These are phyloP conservation scores for Dynastes hyllus DNA, from an alignment of 2,888 invertebrate genomes.

Conservation along the genomic window DNA sequence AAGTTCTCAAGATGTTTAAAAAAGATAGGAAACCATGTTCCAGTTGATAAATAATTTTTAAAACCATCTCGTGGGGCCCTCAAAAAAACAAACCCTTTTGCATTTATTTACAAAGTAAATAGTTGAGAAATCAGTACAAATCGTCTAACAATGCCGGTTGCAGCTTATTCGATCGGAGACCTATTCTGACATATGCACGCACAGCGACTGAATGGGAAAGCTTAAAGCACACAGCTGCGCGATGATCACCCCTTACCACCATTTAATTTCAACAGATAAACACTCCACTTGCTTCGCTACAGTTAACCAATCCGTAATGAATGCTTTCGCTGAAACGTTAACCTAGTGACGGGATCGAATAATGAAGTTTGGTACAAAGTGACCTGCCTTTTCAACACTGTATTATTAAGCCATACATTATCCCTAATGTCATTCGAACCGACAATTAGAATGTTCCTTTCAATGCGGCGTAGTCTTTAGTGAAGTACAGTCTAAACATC, in stretches of 20 bases:
- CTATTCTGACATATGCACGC: constrained; percentile 70
- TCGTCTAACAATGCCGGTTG: constrained; percentile 65
- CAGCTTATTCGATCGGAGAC: constrained; percentile 63
- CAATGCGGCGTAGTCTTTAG: background rate
- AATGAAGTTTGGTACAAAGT: constrained; percentile 71
- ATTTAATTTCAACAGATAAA: constrained; percentile 58
- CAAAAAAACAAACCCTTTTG: too few relatives aligned
- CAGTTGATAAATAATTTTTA: background rate
- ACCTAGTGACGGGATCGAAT: constrained; percentile 68
- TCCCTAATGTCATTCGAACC: constrained; percentile 68
- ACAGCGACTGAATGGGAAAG: constrained; percentile 65
- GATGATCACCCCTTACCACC: constrained; percentile 64
- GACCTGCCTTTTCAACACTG: constrained; percentile 73
- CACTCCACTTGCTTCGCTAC: constrained; percentile 4
- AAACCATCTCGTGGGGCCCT: background rate
- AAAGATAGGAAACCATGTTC: background rate
- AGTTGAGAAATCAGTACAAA: constrained; percentile 66
- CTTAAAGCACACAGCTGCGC: constrained; percentile 69
- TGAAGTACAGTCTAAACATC: constrained; percentile 33
- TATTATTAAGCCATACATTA: constrained; percentile 72
- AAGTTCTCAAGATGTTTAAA: constrained; percentile 2
- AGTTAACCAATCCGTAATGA: constrained; percentile 53
- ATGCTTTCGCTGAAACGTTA: constrained; percentile 62
- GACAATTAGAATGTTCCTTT: constrained; percentile 65
- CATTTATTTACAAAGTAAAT: constrained; percentile 65